Conservation (phyloP, 2,888 invertebrate genomes). For the Brachynemurus nebulosus region DNA sequence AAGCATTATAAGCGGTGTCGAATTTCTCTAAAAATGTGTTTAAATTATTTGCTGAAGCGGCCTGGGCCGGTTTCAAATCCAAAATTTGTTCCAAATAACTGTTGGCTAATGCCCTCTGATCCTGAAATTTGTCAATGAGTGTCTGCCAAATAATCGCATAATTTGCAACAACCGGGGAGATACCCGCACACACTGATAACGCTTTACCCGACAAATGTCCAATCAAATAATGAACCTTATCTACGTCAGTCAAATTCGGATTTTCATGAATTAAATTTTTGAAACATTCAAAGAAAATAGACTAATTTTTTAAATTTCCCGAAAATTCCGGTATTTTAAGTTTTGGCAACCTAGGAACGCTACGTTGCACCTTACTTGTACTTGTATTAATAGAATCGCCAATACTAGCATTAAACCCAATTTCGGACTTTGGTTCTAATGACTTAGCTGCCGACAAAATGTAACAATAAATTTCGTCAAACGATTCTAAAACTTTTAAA, state of each 20-base stretch:
- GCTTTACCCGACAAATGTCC: neutral
- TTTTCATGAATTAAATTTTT: neutral
- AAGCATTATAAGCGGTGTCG: neutral
- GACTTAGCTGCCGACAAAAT: neutral
- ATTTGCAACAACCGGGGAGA: neutral
- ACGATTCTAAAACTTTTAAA: neutral
- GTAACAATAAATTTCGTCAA: neutral
- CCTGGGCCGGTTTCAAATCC: neutral
- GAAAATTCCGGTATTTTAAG: neutral
- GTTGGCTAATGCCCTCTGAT: neutral
- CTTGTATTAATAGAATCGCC: no score
- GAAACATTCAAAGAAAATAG: neutral
- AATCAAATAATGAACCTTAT: neutral
- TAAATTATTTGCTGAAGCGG: neutral
- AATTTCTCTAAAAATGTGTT: neutral
- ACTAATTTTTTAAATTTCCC: neutral
- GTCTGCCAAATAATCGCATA: neutral
- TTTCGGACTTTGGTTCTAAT: neutral
- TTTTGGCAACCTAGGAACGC: neutral
- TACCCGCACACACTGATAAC: neutral
- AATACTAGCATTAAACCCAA: neutral
- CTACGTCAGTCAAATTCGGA: neutral
- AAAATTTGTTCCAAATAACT: neutral
- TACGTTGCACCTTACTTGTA: neutral
- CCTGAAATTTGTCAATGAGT: conserved; percentile 1